These are phyloP conservation scores for Phalacrocorax aristotelis DNA, from an alignment of 2,113 vertebrate genomes.

Conservation along the genomic window DNA sequence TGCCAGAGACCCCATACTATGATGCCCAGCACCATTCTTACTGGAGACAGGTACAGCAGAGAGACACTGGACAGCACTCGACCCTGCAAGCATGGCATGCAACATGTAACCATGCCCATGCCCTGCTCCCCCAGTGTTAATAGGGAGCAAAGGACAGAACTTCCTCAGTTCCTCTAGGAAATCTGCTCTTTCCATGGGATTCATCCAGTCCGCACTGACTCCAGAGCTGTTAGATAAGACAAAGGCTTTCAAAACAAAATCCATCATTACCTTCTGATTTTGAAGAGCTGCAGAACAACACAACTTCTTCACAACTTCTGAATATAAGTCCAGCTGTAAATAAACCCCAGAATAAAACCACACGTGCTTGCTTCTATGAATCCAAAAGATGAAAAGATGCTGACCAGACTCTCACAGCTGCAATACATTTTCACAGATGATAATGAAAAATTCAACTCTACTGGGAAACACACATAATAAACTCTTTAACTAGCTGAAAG, in stretches of 20 bases:
- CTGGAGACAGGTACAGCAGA: not conserved
- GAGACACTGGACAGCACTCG: not conserved
- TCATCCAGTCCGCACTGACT: not conserved
- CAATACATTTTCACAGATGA: not conserved
- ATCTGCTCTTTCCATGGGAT: not conserved
- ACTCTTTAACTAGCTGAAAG: not conserved
- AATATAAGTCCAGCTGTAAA: not conserved
- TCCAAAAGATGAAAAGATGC: not conserved
- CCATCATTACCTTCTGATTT: not conserved
- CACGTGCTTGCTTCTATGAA: not conserved
- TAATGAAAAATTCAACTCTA: not conserved
- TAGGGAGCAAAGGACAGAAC: not conserved
- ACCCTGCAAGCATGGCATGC: fast-evolving
- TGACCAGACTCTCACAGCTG: not conserved
- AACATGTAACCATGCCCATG: not conserved
- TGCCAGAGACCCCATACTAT: not conserved
- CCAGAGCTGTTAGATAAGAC: not conserved
- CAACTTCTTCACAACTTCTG: not conserved
- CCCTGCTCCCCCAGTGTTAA: not conserved
- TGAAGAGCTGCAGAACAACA: not conserved
- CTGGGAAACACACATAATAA: not conserved
- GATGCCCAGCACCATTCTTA: not conserved
- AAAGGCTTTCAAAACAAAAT: not conserved
- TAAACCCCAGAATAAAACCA: not conserved
- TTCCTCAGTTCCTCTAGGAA: not conserved